These are phyloP conservation scores for Microplitis mediator DNA, from an alignment of 1,140 invertebrate species.

Conservation along the genomic window DNA sequence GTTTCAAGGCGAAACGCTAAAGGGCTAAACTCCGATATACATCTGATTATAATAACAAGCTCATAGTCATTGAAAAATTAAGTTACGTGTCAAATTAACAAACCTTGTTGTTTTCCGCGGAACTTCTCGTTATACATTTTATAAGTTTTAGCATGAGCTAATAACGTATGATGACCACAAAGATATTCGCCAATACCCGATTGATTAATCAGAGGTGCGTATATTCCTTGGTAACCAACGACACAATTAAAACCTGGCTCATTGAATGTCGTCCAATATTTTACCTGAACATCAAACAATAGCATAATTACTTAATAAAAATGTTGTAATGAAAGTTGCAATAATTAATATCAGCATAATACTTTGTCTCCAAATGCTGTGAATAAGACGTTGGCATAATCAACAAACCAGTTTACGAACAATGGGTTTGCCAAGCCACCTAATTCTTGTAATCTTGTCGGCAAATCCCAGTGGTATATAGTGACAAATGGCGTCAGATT, in stretches of 20 bases:
- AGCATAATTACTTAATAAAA: too few relatives aligned
- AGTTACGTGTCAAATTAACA: constrained; percentile 4
- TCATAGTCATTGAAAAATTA: not conserved
- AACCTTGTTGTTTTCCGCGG: constrained; percentile 50
- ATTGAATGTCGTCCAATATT: constrained; percentile 64
- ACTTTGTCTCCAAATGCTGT: constrained; percentile 42
- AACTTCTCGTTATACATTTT: constrained; percentile 55
- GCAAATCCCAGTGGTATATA: constrained; percentile 67
- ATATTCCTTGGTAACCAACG: constrained; percentile 47
- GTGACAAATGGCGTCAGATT: constrained; percentile 64
- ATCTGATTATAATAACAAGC: too few relatives aligned
- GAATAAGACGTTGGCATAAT: constrained; percentile 40
- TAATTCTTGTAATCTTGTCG: constrained; percentile 52
- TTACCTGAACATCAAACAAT: constrained; percentile 44
- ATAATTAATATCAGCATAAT: constrained; percentile 1
- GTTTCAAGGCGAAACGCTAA: too few relatives aligned
- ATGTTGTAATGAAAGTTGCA: too few relatives aligned
- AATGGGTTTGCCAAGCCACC: constrained; percentile 36
- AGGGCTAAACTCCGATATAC: too few relatives aligned
- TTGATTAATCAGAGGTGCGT: constrained; percentile 43
- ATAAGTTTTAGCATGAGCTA: constrained; percentile 57
- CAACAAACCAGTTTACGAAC: constrained; percentile 32
- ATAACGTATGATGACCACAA: constrained; percentile 52
- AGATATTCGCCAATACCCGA: constrained; percentile 48
- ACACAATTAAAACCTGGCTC: constrained; percentile 55